Conservation (phyloP, 2,797 vertebrate genomes). For the Rhodeus uyekii region DNA sequence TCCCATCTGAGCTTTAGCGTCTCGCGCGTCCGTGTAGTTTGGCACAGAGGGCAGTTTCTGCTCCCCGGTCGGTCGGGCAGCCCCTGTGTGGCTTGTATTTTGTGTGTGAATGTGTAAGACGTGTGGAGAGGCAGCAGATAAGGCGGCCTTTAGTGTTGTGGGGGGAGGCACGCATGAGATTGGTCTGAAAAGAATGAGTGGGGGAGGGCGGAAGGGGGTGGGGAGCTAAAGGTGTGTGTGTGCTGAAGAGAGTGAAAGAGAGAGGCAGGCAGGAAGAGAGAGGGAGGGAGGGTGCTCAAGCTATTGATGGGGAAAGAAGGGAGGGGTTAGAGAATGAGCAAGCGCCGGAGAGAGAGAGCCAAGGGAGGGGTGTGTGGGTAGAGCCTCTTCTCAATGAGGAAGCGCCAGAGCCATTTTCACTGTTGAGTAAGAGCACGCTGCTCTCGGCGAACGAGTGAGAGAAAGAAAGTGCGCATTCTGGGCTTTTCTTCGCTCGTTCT, state of each 20-base stretch:
- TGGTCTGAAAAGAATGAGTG: slow-evolving; percentile 55
- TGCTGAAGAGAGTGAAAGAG: slow-evolving; percentile 66
- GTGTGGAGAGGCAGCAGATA: slow-evolving; percentile 57
- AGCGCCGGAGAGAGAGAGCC: slow-evolving; percentile 59
- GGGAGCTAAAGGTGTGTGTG: slow-evolving; percentile 62
- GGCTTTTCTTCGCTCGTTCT: slow-evolving; percentile 58
- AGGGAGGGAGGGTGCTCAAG: slow-evolving; percentile 64
- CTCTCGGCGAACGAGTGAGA: slow-evolving; percentile 62
- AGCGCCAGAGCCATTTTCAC: slow-evolving; percentile 84
- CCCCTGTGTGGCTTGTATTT: slow-evolving; percentile 17
- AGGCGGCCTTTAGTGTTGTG: slow-evolving; percentile 62
- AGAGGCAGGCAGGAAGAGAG: slow-evolving; percentile 51
- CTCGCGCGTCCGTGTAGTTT: not conserved
- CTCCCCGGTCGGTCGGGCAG: not conserved
- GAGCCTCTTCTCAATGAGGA: slow-evolving; percentile 80
- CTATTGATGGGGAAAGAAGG: slow-evolving; percentile 72
- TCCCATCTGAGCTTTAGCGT: not conserved
- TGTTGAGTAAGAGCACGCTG: slow-evolving; percentile 80
- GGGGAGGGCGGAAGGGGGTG: slow-evolving; percentile 52
- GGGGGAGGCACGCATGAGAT: slow-evolving; percentile 65
- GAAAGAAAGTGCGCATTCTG: slow-evolving; percentile 64
- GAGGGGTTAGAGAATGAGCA: slow-evolving; percentile 65
- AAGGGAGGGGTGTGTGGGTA: slow-evolving; percentile 73
- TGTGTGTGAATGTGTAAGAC: slow-evolving; percentile 48
- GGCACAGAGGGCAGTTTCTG: slow-evolving; percentile 22